Conservation (phyloP, 2,797 vertebrate species). For the Eulemur albifrons region DNA sequence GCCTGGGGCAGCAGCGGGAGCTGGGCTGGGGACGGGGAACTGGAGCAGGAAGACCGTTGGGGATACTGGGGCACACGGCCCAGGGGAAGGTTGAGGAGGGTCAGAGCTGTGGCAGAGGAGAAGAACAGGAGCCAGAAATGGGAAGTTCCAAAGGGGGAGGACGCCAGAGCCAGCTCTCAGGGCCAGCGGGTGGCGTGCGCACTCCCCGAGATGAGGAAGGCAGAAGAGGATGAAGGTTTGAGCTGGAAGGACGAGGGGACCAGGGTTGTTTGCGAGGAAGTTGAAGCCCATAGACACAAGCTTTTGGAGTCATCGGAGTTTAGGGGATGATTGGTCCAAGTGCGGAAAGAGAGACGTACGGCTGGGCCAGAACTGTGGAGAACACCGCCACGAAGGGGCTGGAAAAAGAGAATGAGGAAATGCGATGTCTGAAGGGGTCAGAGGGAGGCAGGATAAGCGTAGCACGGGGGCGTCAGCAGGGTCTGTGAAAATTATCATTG, state of each 20-base stretch:
- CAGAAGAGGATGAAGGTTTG: background rate
- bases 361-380: background rate
- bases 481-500: background rate
- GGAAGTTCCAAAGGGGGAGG: background rate
- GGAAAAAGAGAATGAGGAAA: background rate
- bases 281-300: background rate
- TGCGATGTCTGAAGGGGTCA: background rate
- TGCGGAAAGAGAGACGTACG: background rate
- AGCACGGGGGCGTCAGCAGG: fast-evolving
- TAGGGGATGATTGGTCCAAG: background rate
- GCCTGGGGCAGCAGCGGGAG: background rate
- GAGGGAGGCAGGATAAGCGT: background rate
- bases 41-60: background rate
- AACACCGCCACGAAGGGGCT: background rate
- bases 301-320: background rate
- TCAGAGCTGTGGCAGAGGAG: background rate
- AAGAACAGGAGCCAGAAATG: background rate
- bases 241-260: background rate
- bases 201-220: fast-evolving
- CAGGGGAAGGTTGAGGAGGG: background rate
- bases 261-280: background rate
- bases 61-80: background rate
- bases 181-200: fast-evolving
- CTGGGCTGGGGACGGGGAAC: background rate
- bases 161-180: fast-evolving